Percentiles rank a stretch among this genome's conserved stretches.
phyloP scores from a whole-genome alignment of 2,888 invertebrate species.

The Cenopis cana region DNA sequence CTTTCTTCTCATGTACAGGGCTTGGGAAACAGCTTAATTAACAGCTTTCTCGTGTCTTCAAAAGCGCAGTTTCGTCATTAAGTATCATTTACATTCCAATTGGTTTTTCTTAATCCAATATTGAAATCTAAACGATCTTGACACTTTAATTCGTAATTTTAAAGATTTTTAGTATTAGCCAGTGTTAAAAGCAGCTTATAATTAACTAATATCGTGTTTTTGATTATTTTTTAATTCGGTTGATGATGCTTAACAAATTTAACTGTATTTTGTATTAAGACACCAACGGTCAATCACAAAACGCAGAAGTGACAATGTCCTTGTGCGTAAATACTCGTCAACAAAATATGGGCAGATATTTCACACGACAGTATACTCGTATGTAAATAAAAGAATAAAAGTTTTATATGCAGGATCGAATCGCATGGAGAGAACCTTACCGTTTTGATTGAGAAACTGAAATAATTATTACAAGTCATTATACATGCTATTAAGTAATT shows the following conservation, averaged over 20 bases:
- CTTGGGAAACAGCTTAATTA: slow-evolving; percentile 57
- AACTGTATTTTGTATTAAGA: neutral
- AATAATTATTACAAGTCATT: neutral
- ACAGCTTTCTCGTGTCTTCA: slow-evolving; percentile 54
- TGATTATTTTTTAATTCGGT: slow-evolving; percentile 8
- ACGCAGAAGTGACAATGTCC: neutral
- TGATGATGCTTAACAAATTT: slow-evolving; percentile 4
- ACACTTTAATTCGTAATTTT: slow-evolving; percentile 38
- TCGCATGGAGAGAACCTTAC: no score
- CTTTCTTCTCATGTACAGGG: slow-evolving; percentile 21
- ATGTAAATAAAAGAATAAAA: no score
- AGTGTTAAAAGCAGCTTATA: slow-evolving; percentile 28
- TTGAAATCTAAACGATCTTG: slow-evolving; percentile 45
- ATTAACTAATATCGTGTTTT: slow-evolving; percentile 36
- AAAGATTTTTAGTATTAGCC: slow-evolving; percentile 37
- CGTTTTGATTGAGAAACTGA: neutral
- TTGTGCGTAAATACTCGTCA: neutral
- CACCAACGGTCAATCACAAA: neutral
- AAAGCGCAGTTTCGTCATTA: slow-evolving; percentile 54
- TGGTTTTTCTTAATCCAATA: slow-evolving; percentile 44
- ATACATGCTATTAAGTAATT: neutral
- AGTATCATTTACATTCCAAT: slow-evolving; percentile 54
- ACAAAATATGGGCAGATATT: no score
- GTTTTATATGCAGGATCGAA: no score
- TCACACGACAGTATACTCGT: no score